Percentiles rank a stretch among this genome's conserved stretches.
Evolutionary conservation across 2,113 vertebrate genomes (phyloP).

Genomic region (Ramphastos sulfuratus): DNA sequence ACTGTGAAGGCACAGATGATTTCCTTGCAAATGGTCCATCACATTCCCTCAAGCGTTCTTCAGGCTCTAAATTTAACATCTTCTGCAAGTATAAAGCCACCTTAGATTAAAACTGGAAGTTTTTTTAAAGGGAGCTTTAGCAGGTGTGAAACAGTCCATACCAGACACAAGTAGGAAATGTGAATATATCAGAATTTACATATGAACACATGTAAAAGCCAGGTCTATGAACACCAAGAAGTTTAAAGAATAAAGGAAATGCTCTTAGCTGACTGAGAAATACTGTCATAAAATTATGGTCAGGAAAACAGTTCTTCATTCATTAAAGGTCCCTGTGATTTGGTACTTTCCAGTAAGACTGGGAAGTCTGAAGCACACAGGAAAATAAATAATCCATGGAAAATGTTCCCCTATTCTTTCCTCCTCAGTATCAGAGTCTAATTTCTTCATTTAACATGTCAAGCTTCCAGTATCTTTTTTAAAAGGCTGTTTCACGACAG

Average conservation of each 20-base stretch:
- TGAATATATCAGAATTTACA: neutral
- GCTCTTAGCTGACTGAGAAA: neutral
- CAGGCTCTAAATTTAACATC: neutral
- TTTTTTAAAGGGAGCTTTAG: neutral
- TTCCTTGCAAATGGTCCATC: neutral
- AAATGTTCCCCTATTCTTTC: neutral
- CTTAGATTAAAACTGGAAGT: neutral
- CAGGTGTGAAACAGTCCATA: neutral
- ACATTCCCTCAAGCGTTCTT: neutral
- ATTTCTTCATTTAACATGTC: neutral
- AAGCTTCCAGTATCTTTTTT: neutral
- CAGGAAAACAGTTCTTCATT: neutral
- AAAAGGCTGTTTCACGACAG: neutral
- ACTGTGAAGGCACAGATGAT: neutral
- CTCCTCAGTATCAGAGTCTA: neutral
- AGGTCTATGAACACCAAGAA: neutral
- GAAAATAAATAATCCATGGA: neutral
- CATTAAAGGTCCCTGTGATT: neutral
- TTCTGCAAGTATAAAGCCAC: neutral
- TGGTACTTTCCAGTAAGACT: neutral
- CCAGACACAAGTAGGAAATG: neutral
- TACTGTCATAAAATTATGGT: neutral
- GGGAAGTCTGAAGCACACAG: neutral
- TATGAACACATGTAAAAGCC: neutral
- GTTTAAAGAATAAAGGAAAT: neutral